phyloP scores from a whole-genome alignment of 2,888 invertebrate species.

The Entomobrya multifasciata region DNA sequence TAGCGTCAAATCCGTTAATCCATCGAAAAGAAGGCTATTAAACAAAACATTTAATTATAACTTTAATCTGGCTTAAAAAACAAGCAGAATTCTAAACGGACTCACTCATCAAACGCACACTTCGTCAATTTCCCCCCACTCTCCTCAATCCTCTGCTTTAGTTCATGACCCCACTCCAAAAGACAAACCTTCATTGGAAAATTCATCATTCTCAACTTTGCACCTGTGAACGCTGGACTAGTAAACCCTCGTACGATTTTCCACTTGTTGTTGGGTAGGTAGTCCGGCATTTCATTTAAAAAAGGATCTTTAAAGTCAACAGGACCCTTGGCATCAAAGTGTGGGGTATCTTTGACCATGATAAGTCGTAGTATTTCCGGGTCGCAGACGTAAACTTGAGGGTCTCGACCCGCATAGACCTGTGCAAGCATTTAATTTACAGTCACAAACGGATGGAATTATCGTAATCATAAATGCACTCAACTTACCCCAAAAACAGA shows the following conservation, averaged over 20 bases:
- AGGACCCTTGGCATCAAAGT: constrained; percentile 60
- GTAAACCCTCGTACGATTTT: not conserved
- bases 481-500: constrained; percentile 74
- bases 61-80: too few relatives aligned
- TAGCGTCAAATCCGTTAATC: too few relatives aligned
- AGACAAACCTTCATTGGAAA: too few relatives aligned
- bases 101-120: too few relatives aligned
- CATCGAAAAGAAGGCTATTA: too few relatives aligned
- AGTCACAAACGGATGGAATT: too few relatives aligned
- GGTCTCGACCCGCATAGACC: constrained; percentile 71
- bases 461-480: not conserved
- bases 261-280: constrained; percentile 48
- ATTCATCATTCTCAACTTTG: too few relatives aligned
- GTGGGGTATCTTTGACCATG: constrained; percentile 52
- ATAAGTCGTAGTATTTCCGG: constrained; percentile 66
- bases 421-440: not conserved
- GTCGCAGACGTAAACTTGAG: constrained; percentile 65
- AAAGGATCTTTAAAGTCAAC: constrained; percentile 63
- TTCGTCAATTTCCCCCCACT: too few relatives aligned
- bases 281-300: constrained; percentile 72
- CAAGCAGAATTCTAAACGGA: too few relatives aligned
- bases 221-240: not conserved
- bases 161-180: too few relatives aligned
- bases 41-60: too few relatives aligned
- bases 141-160: too few relatives aligned